Percentiles rank a stretch among this genome's conserved stretches.
phyloP scores from a whole-genome alignment of 2,113 vertebrate genomes.

The Mormyrus lacerda region DNA sequence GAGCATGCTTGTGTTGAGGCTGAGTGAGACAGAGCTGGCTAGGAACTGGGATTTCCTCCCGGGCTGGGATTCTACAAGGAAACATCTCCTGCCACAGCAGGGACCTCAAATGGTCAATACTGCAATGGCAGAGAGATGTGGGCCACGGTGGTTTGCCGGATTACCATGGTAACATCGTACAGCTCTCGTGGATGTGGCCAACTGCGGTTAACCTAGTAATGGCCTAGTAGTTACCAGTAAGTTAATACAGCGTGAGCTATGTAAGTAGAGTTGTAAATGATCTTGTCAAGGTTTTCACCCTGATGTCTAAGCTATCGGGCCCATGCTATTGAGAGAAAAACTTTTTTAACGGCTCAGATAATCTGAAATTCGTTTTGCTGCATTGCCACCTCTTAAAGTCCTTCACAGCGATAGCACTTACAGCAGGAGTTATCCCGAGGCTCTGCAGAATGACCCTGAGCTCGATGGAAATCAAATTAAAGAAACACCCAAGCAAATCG shows the following conservation, averaged over 20 bases:
- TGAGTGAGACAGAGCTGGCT: background rate
- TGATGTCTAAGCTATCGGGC: background rate
- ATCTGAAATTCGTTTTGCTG: background rate
- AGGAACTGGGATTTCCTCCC: background rate
- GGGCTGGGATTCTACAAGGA: background rate
- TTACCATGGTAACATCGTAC: background rate
- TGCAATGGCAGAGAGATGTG: background rate
- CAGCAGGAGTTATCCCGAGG: background rate
- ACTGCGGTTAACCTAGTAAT: background rate
- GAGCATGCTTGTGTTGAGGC: background rate
- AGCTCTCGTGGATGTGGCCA: background rate
- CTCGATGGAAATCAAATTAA: background rate
- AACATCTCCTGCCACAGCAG: background rate
- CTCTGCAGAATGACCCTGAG: background rate
- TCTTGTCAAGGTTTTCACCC: background rate
- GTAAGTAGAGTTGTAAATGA: background rate
- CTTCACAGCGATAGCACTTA: background rate
- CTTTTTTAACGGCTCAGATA: background rate
- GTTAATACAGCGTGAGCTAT: background rate
- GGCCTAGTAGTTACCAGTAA: background rate
- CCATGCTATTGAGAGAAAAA: background rate
- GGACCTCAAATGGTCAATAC: background rate
- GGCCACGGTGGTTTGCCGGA: background rate
- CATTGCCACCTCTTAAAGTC: background rate
- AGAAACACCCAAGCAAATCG: background rate